Evolutionary conservation across 2,888 invertebrate species (phyloP).

Genomic region (Drosophila suboccidentalis): DNA sequence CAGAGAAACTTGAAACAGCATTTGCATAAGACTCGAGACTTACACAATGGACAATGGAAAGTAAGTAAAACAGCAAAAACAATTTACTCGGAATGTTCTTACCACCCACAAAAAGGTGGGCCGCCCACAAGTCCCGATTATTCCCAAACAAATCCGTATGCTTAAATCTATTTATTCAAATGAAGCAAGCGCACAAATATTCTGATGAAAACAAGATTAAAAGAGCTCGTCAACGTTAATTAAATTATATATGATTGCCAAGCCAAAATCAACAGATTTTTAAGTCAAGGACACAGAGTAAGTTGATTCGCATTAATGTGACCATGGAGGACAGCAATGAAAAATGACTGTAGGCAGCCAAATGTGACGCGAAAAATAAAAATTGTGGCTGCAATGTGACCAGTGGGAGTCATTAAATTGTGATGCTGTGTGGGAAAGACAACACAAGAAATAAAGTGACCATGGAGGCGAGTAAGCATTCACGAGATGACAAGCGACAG

Average conservation of each 20-base stretch:
- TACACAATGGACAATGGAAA: constrained; percentile 44
- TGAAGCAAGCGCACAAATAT: constrained; percentile 3
- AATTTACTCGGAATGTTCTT: neutral
- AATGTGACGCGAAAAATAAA: neutral
- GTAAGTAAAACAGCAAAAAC: constrained; percentile 24
- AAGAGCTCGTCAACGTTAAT: constrained; percentile 12
- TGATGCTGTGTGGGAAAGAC: neutral
- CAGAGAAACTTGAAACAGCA: constrained; percentile 48
- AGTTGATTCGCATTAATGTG: constrained; percentile 3
- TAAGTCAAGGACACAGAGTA: neutral
- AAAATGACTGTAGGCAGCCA: constrained; percentile 4
- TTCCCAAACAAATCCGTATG: constrained; percentile 10
- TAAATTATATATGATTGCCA: constrained; percentile 10
- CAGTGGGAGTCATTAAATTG: constrained; percentile 13
- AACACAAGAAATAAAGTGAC: constrained; percentile 5
- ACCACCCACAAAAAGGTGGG: neutral
- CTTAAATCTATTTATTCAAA: constrained; percentile 19
- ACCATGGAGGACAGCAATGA: constrained; percentile 4
- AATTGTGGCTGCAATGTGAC: constrained; percentile 13
- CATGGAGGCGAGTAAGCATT: neutral
- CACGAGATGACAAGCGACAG: neutral
- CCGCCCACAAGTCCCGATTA: constrained; percentile 1
- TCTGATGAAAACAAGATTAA: constrained; percentile 22
- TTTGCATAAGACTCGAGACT: constrained; percentile 67
- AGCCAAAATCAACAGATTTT: constrained; percentile 7